Conservation (phyloP, 1,140 invertebrate species). For the Ectropis grisescens region DNA sequence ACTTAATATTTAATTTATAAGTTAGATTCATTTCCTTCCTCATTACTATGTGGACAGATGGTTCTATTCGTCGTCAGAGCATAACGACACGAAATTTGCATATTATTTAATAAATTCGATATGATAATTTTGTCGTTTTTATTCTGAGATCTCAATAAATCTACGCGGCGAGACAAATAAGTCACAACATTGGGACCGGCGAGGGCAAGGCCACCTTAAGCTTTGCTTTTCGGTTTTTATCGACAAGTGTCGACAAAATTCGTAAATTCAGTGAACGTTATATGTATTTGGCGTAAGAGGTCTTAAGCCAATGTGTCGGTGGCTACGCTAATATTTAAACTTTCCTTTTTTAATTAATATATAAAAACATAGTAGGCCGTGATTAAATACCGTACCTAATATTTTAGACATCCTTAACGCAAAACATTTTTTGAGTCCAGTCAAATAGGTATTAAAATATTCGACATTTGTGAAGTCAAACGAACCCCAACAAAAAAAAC, state of each 20-base stretch:
- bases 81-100: conserved; percentile 38
- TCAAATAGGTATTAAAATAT: too few species aligned
- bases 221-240: background rate
- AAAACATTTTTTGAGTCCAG: too few species aligned
- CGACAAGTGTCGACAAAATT: background rate
- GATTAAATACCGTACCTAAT: too few species aligned
- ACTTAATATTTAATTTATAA: background rate
- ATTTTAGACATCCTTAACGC: too few species aligned
- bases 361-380: background rate
- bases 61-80: conserved; percentile 16
- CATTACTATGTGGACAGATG: conserved; percentile 35
- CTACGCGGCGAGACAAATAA: conserved; percentile 54
- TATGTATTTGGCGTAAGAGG: too few species aligned
- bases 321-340: background rate
- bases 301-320: too few species aligned
- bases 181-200: conserved; percentile 57
- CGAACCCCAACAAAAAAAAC: too few species aligned
- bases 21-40: conserved; percentile 40
- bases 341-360: background rate
- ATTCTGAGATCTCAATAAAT: conserved; percentile 51
- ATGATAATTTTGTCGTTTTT: conserved; percentile 54
- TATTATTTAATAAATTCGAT: conserved; percentile 53
- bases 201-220: conserved; percentile 32
- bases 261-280: background rate
- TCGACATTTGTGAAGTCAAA: too few species aligned